A percentile compares a stretch with the other conserved stretches of the same genome.
phyloP scores from a whole-genome alignment of 2,113 vertebrate genomes.

The Etheostoma spectabile region DNA sequence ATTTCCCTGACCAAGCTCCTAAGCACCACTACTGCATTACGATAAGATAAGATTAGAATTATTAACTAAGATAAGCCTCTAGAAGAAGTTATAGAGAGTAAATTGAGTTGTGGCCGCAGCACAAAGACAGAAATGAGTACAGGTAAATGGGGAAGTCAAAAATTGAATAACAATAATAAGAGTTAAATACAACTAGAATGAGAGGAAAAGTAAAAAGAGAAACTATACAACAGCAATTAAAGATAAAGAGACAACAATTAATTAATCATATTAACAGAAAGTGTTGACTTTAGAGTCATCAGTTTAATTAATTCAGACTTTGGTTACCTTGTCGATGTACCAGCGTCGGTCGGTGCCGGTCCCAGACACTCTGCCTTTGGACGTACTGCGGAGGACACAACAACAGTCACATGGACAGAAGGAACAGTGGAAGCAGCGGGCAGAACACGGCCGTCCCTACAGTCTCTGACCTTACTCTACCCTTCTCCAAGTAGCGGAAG shows the following conservation, averaged over 20 bases:
- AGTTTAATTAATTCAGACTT: background rate
- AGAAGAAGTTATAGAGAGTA: too few relatives aligned
- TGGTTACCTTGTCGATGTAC: slow-evolving; percentile 59
- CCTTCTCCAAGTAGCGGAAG: slow-evolving; percentile 20
- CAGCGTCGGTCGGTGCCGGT: slow-evolving; percentile 49
- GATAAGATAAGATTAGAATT: too few relatives aligned
- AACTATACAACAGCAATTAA: background rate
- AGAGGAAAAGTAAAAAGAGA: background rate
- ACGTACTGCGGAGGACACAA: background rate
- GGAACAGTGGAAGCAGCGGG: background rate
- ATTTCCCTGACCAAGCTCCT: too few relatives aligned
- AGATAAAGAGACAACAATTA: too few relatives aligned
- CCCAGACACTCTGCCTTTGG: slow-evolving; percentile 47
- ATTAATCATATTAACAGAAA: too few relatives aligned
- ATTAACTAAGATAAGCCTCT: too few relatives aligned
- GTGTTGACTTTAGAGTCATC: too few relatives aligned
- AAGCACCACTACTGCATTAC: too few relatives aligned
- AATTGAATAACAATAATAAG: background rate
- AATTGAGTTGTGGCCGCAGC: too few relatives aligned
- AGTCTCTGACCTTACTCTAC: slow-evolving; percentile 20
- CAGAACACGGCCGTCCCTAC: background rate
- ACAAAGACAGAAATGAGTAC: too few relatives aligned
- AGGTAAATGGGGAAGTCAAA: too few relatives aligned
- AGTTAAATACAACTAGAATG: background rate
- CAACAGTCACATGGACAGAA: background rate